Base-by-base conservation (phyloP, 2,888 invertebrate genomes). In the Pemphredon lugubris region DNA sequence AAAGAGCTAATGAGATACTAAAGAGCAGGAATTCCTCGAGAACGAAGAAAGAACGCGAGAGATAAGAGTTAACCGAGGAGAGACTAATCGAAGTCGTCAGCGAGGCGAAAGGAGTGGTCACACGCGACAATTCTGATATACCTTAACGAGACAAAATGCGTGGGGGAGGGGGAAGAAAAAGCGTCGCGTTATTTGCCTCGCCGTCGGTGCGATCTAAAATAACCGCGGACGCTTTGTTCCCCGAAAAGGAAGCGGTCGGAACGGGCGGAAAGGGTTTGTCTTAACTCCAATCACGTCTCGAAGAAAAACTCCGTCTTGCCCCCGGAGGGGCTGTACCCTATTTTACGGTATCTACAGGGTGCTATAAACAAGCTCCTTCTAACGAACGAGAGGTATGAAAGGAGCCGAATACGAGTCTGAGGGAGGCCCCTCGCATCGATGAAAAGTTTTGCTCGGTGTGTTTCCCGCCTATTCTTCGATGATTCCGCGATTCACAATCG, bases 341-440 rank as follows among this genome's bases (percentile, higher is more conserved):
- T 80, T 77, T 80, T 73, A 70, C 75, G 71, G 54, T 75, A 77
- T 80, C 79, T 77, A 72, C 65, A 13, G 69, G 72, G 66, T 72
- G 67, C 79, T 69, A 76, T 72, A 72, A 76, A 79, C 79, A 76
- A 76, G 69, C 76, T 61, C 50, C 45, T 37, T 34, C 61, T 32
- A 65, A 60, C n/a, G 65, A 54, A 55, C 53, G 71, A 68, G 50
- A 61, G 67, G 30, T 61, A 69, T 57, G 73, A 79, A 79, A 79
- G 59, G 67, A 53, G 50, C 57, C 64, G 63, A 73, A 76, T 51
- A 50, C 63, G 58, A 40, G 47, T 66, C 58, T 64, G 42, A 37
- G 45, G 44, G 58, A 71, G 53, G 53, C 60, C 42, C n/a, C 23
- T 16, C n/a, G n/a, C n/a, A n/a, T n/a, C 45, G 73, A 76, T 68